Percentiles rank a stretch among this genome's conserved stretches.
These are phyloP conservation scores for Palythoa grandiflora DNA, from an alignment of 92 coral and sea anemone genomes.

Conservation along the genomic window DNA sequence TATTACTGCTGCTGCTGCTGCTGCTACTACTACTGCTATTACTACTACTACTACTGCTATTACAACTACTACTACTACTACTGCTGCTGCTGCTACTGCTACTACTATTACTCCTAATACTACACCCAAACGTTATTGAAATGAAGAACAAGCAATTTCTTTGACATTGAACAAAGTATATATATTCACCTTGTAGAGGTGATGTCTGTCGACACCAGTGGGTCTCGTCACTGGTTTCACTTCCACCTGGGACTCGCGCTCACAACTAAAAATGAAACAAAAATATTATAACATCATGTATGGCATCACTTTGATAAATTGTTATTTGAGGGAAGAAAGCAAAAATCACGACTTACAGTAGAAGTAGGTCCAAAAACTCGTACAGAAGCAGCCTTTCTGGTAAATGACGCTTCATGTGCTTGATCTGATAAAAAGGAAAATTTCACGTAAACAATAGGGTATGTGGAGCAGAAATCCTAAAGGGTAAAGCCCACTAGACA, in stretches of 20 bases:
- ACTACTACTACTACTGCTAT: no score
- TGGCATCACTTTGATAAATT: no score
- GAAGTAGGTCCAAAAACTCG: slow-evolving; percentile 86
- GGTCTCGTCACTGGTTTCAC: slow-evolving; percentile 60
- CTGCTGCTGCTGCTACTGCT: neutral
- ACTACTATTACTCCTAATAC: neutral
- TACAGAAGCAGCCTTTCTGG: slow-evolving; percentile 85
- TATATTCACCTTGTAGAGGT: slow-evolving; percentile 72
- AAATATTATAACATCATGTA: neutral
- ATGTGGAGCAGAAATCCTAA: neutral
- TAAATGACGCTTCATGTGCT: slow-evolving; percentile 77
- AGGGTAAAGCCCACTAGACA: neutral
- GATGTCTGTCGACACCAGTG: slow-evolving; percentile 73
- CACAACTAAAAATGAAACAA: slow-evolving; percentile 69
- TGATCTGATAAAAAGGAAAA: slow-evolving; percentile 58
- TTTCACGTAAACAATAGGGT: neutral
- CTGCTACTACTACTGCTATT: no score
- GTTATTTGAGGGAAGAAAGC: no score
- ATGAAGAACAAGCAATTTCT: no score
- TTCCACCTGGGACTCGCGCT: slow-evolving; percentile 75
- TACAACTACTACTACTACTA: no score
- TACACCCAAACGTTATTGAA: no score
- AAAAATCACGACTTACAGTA: slow-evolving; percentile 72
- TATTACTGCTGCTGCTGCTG: no score
- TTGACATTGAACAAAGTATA: neutral